Evolutionary conservation across 2,797 vertebrate species (phyloP).

Genomic region (Gastrophryne carolinensis): DNA sequence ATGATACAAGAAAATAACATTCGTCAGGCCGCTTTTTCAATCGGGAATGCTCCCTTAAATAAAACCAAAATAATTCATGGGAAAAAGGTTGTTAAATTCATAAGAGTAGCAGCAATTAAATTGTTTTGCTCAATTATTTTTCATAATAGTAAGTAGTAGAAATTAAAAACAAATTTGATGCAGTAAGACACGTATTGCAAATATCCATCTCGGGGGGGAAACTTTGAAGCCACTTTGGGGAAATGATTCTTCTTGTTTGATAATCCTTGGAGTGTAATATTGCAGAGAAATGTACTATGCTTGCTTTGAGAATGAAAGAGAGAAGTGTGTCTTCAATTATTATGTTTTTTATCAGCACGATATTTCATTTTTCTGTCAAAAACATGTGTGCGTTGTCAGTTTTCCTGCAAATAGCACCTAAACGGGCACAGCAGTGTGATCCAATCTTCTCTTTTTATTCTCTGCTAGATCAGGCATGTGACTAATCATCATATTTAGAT

Average conservation of each 20-base stretch:
- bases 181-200: conserved; percentile 6
- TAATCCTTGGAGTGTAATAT: conserved; percentile 4
- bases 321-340: conserved; percentile 46
- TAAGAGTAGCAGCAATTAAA: conserved; percentile 1
- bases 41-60: conserved; percentile 75
- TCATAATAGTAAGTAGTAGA: neutral
- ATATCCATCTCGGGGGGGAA: conserved; percentile 3
- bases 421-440: neutral
- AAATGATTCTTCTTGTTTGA: conserved; percentile 31
- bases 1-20: conserved; percentile 76
- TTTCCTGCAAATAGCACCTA: neutral
- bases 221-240: conserved; percentile 9
- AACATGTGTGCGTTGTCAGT: conserved; percentile 23
- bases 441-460: neutral
- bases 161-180: neutral
- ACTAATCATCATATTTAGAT: neutral
- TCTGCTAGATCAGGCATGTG: neutral
- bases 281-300: conserved; percentile 5
- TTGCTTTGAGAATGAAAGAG: conserved; percentile 12
- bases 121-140: neutral
- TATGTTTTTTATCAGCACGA: conserved; percentile 28
- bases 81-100: neutral
- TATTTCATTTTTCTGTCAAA: conserved; percentile 48
- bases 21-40: conserved; percentile 67
- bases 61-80: conserved; percentile 69